These are phyloP conservation scores for Melanotus villosus DNA, from an alignment of 2,888 invertebrate genomes.

Conservation along the genomic window DNA sequence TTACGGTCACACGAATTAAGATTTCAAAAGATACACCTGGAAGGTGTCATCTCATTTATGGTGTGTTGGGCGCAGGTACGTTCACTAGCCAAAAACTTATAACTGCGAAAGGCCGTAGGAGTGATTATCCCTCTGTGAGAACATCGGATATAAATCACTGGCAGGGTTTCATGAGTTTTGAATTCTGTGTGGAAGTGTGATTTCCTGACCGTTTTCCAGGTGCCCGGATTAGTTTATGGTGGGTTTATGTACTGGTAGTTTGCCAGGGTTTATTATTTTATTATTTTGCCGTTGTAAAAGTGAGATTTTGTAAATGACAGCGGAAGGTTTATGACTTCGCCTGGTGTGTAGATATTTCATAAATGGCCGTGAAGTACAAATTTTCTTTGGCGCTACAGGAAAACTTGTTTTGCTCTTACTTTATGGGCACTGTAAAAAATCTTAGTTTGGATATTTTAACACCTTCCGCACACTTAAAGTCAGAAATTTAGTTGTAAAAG, in stretches of 20 bases:
- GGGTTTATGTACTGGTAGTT: constrained; percentile 22
- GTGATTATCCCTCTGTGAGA: constrained; percentile 57
- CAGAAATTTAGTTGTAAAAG: too few relatives aligned
- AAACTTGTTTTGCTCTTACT: background rate
- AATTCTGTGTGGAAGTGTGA: constrained; percentile 59
- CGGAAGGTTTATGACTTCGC: constrained; percentile 16
- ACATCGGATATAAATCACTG: constrained; percentile 52
- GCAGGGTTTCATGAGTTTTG: constrained; percentile 24
- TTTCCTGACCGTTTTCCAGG: constrained; percentile 57
- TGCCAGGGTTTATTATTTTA: constrained; percentile 45
- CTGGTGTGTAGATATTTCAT: background rate
- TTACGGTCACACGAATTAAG: constrained; percentile 60
- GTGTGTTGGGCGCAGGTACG: constrained; percentile 44
- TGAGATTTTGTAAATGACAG: constrained; percentile 10
- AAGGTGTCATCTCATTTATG: constrained; percentile 57
- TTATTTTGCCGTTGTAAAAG: constrained; percentile 28
- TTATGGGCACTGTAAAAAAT: background rate
- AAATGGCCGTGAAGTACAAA: background rate
- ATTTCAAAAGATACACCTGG: constrained; percentile 62
- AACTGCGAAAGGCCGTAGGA: constrained; percentile 43
- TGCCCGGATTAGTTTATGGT: constrained; percentile 34
- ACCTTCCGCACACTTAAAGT: too few relatives aligned
- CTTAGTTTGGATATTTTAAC: too few relatives aligned
- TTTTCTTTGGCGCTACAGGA: background rate
- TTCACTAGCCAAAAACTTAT: constrained; percentile 50